Evolutionary conservation across 2,888 invertebrate species (phyloP), one percentile per base, ranked within the genome.

Genomic region (Amorpha juglandis): DNA sequence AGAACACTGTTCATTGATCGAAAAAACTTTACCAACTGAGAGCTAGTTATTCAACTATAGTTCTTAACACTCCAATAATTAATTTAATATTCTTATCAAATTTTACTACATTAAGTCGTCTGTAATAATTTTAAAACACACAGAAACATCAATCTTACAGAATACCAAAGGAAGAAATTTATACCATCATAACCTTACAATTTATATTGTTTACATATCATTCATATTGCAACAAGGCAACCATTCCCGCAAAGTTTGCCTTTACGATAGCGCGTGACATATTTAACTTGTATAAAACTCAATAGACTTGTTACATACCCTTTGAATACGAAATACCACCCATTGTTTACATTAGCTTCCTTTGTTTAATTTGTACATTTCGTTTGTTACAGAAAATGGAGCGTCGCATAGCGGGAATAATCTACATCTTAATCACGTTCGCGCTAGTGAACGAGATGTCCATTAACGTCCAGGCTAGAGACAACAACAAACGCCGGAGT

Each of bases 331-430:
- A 58, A 58, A 58, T 58, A 19, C 19, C 58, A 42, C 19, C 38
- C 58, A 27, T 55, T 53, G 55, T 53, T 64, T 48, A 53, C 53
- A 33, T 27, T 47, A 19, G 14, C 27, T 53, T n/a, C 45, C 53
- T 27, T 58, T 48, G 38, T 35, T 58, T 38, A 58, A 55, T 65
- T 47, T 47, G 19, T 14, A 68, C 65, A 35, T 83, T 78, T 86
- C 75, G 71, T 71, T 92, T 92, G 92, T 93, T 93, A 71, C 92
- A 93, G 92, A 88, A 82, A 83, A 93, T 93, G 92, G 86, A 88
- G 84, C 81, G 85, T 69, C 83, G 89, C 72, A 84, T 89, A 73
- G 87, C 89, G 62, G 86, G 87, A 64, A 81, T 90, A 74, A 87
- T 92, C 78, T 91, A 89, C 82, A 86, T 91, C 75, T 79, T 89